phyloP scores from a whole-genome alignment of 2,113 vertebrate species.

The Siphamia tubifer region DNA sequence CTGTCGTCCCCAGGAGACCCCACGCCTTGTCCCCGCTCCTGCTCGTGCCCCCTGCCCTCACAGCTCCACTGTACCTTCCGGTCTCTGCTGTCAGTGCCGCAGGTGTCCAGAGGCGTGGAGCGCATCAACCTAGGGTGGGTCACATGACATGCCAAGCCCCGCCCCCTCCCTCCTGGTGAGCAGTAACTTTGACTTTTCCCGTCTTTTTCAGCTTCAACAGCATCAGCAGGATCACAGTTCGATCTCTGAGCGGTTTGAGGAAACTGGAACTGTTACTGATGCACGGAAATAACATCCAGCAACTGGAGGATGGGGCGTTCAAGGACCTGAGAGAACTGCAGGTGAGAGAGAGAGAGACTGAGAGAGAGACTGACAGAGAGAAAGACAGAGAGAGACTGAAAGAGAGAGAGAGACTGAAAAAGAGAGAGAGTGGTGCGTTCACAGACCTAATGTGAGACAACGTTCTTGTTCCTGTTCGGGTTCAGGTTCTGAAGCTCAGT shows the following conservation, averaged over 20 bases:
- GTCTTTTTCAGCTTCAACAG: slow-evolving; percentile 86
- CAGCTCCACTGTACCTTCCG: slow-evolving; percentile 96
- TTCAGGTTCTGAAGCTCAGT: slow-evolving; percentile 91
- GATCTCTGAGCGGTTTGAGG: slow-evolving; percentile 82
- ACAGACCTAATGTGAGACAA: too few species aligned
- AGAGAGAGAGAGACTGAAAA: background rate
- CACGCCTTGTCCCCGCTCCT: slow-evolving; percentile 83
- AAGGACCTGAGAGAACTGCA: slow-evolving; percentile 86
- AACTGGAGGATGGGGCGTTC: slow-evolving; percentile 83
- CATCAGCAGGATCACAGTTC: slow-evolving; percentile 80
- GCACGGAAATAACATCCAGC: slow-evolving; percentile 89
- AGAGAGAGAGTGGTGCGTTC: background rate
- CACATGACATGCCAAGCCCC: too few species aligned
- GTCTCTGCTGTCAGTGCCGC: slow-evolving; percentile 83
- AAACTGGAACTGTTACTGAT: slow-evolving; percentile 90
- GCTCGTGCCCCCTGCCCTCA: slow-evolving; percentile 86
- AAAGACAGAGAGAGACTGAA: slow-evolving; percentile 78
- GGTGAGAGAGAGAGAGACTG: slow-evolving; percentile 68
- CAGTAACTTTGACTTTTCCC: background rate
- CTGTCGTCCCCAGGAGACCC: slow-evolving; percentile 41
- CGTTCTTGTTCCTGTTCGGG: background rate
- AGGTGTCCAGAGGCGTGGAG: slow-evolving; percentile 80
- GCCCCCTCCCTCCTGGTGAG: too few species aligned
- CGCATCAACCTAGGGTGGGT: slow-evolving; percentile 94
- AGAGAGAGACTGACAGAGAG: background rate